These are phyloP conservation scores for Tylochromis polylepis DNA, from an alignment of 2,113 vertebrate species.

Conservation along the genomic window DNA sequence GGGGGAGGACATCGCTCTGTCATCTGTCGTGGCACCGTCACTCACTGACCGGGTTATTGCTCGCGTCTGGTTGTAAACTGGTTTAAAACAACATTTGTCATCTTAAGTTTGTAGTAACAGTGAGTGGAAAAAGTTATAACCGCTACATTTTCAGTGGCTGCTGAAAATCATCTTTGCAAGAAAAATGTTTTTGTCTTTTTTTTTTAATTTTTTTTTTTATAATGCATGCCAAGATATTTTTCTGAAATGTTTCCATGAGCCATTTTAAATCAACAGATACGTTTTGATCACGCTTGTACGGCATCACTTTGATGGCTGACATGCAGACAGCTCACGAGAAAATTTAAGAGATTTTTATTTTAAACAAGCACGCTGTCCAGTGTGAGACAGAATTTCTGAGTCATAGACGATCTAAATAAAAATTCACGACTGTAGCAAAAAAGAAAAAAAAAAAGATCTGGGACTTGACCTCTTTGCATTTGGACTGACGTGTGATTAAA, in stretches of 20 bases:
- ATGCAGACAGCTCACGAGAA: fast-evolving
- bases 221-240: not conserved
- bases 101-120: fast-evolving
- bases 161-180: too few relatives aligned
- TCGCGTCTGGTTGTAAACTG: not conserved
- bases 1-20: not conserved
- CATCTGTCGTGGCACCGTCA: not conserved
- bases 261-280: not conserved
- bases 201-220: too few relatives aligned
- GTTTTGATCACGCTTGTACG: not conserved
- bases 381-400: not conserved
- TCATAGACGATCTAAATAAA: not conserved
- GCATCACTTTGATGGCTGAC: not conserved
- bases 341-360: not conserved
- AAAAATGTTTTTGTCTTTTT: too few relatives aligned
- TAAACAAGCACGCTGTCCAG: not conserved
- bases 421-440: not conserved
- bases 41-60: not conserved
- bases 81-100: not conserved
- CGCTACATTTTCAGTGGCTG: not conserved
- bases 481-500: not conserved
- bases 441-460: not conserved
- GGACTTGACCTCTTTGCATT: not conserved
- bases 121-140: not conserved
- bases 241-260: not conserved